Conservation (phyloP, 1,140 invertebrate genomes). For the Diuraphis noxia region DNA sequence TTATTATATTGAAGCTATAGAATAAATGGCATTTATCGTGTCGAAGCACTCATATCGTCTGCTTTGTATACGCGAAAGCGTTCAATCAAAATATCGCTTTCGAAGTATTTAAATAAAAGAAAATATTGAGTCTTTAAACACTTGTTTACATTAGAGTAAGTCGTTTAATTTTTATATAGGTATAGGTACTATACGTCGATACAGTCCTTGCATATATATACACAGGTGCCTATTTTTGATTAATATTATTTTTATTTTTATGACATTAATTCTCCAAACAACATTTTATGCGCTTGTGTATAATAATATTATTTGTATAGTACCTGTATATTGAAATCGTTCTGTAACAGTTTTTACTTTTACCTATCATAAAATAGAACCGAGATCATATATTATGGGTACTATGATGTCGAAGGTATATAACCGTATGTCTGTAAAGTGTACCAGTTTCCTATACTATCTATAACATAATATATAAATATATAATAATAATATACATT, state of each 20-base stretch:
- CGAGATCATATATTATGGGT: neutral
- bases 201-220: neutral
- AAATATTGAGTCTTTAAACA: neutral
- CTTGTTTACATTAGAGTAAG: neutral
- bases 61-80: slow-evolving; percentile 18
- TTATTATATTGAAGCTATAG: neutral
- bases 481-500: neutral
- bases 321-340: neutral
- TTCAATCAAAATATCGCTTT: neutral
- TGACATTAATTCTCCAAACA: neutral
- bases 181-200: neutral
- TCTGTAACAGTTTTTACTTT: neutral
- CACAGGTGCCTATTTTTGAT: neutral
- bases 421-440: neutral
- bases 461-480: neutral
- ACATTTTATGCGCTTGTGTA: neutral
- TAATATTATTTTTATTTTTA: neutral
- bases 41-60: neutral
- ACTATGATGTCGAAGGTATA: neutral
- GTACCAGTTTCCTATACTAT: neutral
- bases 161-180: neutral
- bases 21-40: neutral
- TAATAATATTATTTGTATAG: no score
- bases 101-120: neutral
- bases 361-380: neutral